phyloP scores from a whole-genome alignment of 1,140 invertebrate genomes.

The Drosophila pallidifrons region DNA sequence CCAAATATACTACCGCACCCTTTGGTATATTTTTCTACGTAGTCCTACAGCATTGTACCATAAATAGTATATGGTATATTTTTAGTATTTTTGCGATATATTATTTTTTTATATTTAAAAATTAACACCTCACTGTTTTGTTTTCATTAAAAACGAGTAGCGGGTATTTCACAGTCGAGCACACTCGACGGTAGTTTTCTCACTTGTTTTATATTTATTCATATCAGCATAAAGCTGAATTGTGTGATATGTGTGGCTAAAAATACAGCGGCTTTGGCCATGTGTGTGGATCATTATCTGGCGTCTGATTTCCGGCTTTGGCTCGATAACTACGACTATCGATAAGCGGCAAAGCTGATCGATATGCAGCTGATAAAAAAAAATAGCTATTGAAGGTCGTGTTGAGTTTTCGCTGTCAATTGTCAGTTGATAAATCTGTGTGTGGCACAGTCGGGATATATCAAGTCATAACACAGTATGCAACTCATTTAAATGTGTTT shows the following conservation, averaged over 20 bases:
- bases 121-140: too few relatives aligned
- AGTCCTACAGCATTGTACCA: too few relatives aligned
- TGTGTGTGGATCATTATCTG: not conserved
- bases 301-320: not conserved
- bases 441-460: slow-evolving; percentile 8
- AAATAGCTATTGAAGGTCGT: not conserved
- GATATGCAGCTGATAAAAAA: not conserved
- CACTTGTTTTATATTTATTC: not conserved
- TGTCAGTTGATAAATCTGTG: slow-evolving; percentile 32
- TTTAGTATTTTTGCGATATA: too few relatives aligned
- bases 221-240: not conserved
- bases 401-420: slow-evolving; percentile 17
- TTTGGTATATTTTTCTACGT: too few relatives aligned
- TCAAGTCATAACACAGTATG: slow-evolving; percentile 11
- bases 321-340: not conserved
- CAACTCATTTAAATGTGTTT: slow-evolving; percentile 72
- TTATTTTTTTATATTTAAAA: too few relatives aligned
- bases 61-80: too few relatives aligned
- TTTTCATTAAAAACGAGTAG: too few relatives aligned
- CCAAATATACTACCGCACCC: too few relatives aligned
- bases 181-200: too few relatives aligned
- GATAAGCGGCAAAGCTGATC: slow-evolving; percentile 4
- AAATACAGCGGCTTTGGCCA: not conserved
- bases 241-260: not conserved
- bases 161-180: too few relatives aligned